Percentiles rank a stretch among this genome's conserved stretches.
These are phyloP conservation scores for Antheraea yamamai DNA, from an alignment of 2,888 invertebrate species.

Conservation along the genomic window DNA sequence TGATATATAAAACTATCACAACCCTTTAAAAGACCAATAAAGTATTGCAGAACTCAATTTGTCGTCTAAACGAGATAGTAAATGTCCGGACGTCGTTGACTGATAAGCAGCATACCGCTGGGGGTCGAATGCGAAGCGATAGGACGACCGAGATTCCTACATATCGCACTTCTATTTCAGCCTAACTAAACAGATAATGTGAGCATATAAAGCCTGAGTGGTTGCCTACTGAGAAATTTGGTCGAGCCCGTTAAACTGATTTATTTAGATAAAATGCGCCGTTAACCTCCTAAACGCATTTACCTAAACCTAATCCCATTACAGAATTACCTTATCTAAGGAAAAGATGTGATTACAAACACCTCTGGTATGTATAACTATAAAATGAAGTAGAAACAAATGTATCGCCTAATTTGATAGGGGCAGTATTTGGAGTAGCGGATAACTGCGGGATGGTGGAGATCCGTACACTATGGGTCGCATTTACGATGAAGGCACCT, in stretches of 20 bases:
- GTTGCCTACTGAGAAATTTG: not conserved
- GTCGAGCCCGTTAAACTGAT: not conserved
- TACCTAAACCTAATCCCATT: not conserved
- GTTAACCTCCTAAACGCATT: not conserved
- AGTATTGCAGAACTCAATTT: constrained; percentile 19
- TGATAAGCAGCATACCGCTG: constrained; percentile 37
- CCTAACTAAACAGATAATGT: constrained; percentile 1
- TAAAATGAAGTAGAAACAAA: too few relatives aligned
- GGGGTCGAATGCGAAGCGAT: constrained; percentile 17
- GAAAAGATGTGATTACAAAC: not conserved
- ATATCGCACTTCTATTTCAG: constrained; percentile 17
- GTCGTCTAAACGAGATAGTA: constrained; percentile 36
- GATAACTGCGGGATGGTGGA: too few relatives aligned
- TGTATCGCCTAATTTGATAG: too few relatives aligned
- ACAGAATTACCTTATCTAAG: not conserved
- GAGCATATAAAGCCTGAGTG: not conserved
- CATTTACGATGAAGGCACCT: too few relatives aligned
- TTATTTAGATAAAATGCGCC: not conserved
- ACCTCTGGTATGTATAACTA: not conserved
- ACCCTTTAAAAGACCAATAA: constrained; percentile 10
- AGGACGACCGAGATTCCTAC: constrained; percentile 11
- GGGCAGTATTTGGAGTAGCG: too few relatives aligned
- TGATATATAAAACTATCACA: not conserved
- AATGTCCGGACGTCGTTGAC: constrained; percentile 45
- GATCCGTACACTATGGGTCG: too few relatives aligned